Base-by-base conservation (phyloP, 2,113 vertebrate species). In the Hyla sarda region DNA sequence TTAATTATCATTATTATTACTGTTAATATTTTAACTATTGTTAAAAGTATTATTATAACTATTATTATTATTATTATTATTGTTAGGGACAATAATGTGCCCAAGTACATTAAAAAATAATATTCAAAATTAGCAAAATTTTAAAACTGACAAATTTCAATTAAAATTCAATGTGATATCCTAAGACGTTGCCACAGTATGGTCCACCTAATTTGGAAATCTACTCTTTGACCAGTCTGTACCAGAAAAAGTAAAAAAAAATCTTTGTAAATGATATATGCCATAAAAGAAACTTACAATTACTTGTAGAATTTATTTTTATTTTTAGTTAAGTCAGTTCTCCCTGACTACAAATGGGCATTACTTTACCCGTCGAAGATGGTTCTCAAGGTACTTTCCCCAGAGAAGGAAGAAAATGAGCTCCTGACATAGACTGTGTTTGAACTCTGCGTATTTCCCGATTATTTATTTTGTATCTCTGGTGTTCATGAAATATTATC, bases 401-500 rank as follows among this genome's bases (percentile, higher is more conserved):
- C 47, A 47, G 77, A 73, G 77, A 81, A 85, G 58, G 52, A 58
- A 86, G 77, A 67, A 86, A 86, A 86, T 81, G 77, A 86, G 84
- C 84, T 86, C 56, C 84, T 81, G 84, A 71, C 84, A 86, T 86
- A 80, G 65, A 86, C 77, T 81, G 77, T 72, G 77, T 81, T 86
- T 86, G 84, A 86, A 86, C 77, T 86, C 84, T 60, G 28, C 73
- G 52, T 71, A 86, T 86, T 80, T 86, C 25, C 32, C n/a, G 65
- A 45, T 86, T 86, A 86, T 86, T 86, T 81, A 86, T 86, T 86
- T 73, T 86, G 65, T 81, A 86, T 86, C 84, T 86, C 76, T 32
- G 47, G 84, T 60, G 50, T 7, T 28, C 73, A 81, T 86, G 84
- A 86, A 86, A 81, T 86, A 86, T 86, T 86, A 86, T 86, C 65